Conservation (phyloP, 2,113 vertebrate species). For the Daubentonia madagascariensis region DNA sequence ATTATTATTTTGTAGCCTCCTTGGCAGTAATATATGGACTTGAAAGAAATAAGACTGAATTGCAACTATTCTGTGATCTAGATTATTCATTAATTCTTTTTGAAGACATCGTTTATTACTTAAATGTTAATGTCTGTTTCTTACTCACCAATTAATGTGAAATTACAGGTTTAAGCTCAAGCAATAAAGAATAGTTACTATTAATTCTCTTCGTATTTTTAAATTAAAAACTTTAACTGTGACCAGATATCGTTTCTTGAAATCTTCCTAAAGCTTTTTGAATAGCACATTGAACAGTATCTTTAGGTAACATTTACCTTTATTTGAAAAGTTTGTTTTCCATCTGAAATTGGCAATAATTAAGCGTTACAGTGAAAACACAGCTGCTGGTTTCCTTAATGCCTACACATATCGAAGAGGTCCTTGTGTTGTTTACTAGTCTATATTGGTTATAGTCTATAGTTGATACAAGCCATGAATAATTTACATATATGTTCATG, state of each 20-base stretch:
- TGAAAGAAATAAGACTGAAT: background rate
- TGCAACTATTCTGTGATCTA: background rate
- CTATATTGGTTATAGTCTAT: background rate
- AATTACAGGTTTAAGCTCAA: background rate
- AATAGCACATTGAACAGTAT: background rate
- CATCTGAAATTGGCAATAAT: background rate
- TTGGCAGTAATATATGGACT: background rate
- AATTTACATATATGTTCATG: background rate
- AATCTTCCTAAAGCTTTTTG: background rate
- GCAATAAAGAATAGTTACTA: background rate
- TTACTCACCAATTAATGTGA: background rate
- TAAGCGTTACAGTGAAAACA: background rate
- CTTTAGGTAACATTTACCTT: background rate
- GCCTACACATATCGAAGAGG: background rate
- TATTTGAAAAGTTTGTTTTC: slow-evolving; percentile 3
- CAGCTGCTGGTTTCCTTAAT: background rate
- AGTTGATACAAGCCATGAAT: background rate
- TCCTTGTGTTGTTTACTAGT: background rate
- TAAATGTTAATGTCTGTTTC: background rate
- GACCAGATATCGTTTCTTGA: background rate
- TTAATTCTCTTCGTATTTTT: background rate
- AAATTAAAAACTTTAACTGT: background rate
- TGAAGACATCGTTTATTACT: background rate
- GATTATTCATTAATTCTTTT: background rate
- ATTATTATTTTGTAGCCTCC: background rate